A percentile compares a stretch with the other conserved stretches of the same genome.
Conservation (phyloP, 2,888 invertebrate genomes). For the Taphrorychus bicolor region DNA sequence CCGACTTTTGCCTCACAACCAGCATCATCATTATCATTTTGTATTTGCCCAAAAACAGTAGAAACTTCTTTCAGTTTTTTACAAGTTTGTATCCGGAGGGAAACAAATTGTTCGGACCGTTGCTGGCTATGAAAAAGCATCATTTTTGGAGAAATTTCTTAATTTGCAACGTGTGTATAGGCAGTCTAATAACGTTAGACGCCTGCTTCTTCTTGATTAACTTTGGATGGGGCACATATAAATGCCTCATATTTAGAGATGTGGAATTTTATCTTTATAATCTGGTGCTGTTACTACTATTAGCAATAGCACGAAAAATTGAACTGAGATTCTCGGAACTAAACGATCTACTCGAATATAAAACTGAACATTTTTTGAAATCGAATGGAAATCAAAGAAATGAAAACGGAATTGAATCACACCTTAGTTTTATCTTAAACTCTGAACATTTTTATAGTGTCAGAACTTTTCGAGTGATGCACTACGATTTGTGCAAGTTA, state of each 20-base stretch:
- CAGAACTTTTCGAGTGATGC: conserved; percentile 37
- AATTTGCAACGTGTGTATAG: conserved; percentile 30
- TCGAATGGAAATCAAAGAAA: conserved; percentile 8
- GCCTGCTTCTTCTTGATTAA: conserved; percentile 30
- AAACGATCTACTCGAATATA: conserved; percentile 34
- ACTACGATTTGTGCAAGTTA: conserved; percentile 36
- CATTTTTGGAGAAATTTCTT: conserved; percentile 38
- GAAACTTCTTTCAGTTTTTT: conserved; percentile 34
- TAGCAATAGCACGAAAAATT: conserved; percentile 33
- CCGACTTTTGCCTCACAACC: conserved; percentile 30
- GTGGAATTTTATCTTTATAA: conserved; percentile 38
- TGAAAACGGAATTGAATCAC: conserved; percentile 8
- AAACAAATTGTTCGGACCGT: conserved; percentile 30
- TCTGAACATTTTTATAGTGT: conserved; percentile 40
- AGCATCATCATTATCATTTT: conserved; percentile 29
- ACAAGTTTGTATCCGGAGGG: conserved; percentile 27
- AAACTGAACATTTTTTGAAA: conserved; percentile 37
- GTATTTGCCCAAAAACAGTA: conserved; percentile 32
- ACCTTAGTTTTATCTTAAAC: conserved; percentile 28
- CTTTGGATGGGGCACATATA: conserved; percentile 35
- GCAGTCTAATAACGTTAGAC: conserved; percentile 24
- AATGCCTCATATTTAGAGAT: conserved; percentile 34
- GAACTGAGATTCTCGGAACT: conserved; percentile 35
- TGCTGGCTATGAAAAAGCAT: conserved; percentile 38
- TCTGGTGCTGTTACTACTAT: conserved; percentile 27